Conservation (phyloP, 2,888 invertebrate species). For the Aphodius sticticus region DNA sequence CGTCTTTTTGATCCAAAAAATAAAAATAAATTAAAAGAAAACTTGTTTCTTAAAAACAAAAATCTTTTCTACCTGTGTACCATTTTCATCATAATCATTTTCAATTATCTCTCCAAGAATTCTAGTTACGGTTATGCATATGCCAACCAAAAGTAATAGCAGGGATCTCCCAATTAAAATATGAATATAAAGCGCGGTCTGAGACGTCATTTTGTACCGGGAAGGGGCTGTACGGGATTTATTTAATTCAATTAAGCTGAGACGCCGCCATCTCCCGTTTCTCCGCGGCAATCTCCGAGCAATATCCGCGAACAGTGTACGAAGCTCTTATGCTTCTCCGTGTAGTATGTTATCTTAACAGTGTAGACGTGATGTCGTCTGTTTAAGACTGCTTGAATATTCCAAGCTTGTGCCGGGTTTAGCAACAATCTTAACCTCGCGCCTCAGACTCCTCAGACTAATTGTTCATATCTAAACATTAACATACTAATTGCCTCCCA, state of each 20-base stretch:
- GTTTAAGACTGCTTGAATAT: constrained; percentile 61
- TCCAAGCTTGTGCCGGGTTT: constrained; percentile 60
- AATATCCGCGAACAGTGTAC: constrained; percentile 40
- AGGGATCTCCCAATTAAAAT: background rate
- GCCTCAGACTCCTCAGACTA: constrained; percentile 58
- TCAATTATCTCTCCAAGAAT: background rate
- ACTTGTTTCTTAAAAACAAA: no score
- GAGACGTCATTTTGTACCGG: background rate
- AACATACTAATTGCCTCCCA: constrained; percentile 58
- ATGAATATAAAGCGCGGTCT: background rate
- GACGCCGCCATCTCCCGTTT: constrained; percentile 6
- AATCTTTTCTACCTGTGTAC: background rate
- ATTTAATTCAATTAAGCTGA: constrained; percentile 33
- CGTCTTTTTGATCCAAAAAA: no score
- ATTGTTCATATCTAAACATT: constrained; percentile 60
- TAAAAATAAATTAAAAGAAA: no score
- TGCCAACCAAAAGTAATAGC: background rate
- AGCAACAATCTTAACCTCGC: constrained; percentile 54
- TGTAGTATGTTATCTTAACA: constrained; percentile 56
- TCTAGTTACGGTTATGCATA: background rate
- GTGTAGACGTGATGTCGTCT: constrained; percentile 60
- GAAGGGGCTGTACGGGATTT: constrained; percentile 27
- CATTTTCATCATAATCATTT: background rate
- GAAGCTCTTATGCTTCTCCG: constrained; percentile 49
- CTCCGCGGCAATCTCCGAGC: background rate